These are phyloP conservation scores for Bradypodion pumilum DNA, from an alignment of 2,797 vertebrate genomes.

Conservation along the genomic window DNA sequence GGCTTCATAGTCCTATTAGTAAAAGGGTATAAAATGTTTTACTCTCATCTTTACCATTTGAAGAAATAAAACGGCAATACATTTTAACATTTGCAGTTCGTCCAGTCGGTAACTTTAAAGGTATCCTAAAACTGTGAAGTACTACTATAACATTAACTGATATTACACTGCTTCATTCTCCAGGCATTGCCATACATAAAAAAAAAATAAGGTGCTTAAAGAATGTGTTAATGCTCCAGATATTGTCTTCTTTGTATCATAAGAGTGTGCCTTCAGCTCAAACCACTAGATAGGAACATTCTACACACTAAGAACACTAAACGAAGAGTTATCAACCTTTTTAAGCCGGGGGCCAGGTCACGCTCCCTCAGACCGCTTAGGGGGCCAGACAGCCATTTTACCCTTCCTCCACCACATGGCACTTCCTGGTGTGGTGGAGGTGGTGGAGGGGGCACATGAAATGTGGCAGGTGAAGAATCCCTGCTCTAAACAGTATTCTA, in stretches of 20 bases:
- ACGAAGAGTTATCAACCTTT: too few relatives aligned
- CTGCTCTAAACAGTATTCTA: slow-evolving; percentile 21
- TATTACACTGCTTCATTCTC: slow-evolving; percentile 48
- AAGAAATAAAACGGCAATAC: slow-evolving; percentile 42
- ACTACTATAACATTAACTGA: slow-evolving; percentile 67
- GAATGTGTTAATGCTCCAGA: slow-evolving; percentile 59
- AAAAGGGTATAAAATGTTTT: slow-evolving; percentile 53
- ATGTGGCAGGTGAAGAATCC: too few relatives aligned
- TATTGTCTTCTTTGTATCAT: slow-evolving; percentile 42
- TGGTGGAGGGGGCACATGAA: too few relatives aligned
- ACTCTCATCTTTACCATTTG: slow-evolving; percentile 58
- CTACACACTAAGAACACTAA: slow-evolving; percentile 45
- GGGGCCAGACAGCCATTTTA: too few relatives aligned
- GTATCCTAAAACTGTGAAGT: slow-evolving; percentile 62
- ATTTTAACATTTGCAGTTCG: slow-evolving; percentile 63
- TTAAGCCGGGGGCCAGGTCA: too few relatives aligned
- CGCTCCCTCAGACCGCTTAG: too few relatives aligned
- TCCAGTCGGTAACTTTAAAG: slow-evolving; percentile 63
- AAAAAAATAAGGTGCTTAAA: slow-evolving; percentile 59
- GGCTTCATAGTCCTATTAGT: slow-evolving; percentile 48
- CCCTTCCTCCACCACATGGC: too few relatives aligned
- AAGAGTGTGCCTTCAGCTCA: not conserved
- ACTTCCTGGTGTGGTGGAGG: too few relatives aligned
- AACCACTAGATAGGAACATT: slow-evolving; percentile 50
- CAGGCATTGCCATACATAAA: slow-evolving; percentile 58